Percentiles rank a stretch among this genome's conserved stretches.
Evolutionary conservation across 1,140 invertebrate genomes (phyloP).

Genomic region (Planococcus citri): DNA sequence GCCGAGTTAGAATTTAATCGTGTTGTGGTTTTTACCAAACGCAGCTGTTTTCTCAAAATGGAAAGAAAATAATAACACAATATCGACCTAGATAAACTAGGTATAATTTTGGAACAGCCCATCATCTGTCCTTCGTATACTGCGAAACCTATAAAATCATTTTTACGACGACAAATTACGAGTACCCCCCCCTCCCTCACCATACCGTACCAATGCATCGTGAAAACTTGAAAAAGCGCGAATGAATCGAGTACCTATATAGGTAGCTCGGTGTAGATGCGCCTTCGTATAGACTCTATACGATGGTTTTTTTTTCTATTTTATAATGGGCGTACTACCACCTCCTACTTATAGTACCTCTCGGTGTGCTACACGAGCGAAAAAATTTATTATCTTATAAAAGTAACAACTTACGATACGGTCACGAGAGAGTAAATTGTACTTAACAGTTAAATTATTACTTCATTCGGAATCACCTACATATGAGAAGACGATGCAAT

Average conservation of each 20-base stretch:
- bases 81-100: neutral
- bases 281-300: too few species aligned
- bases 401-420: neutral
- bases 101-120: neutral
- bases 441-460: conserved; percentile 1
- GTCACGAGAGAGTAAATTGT: conserved; percentile 3
- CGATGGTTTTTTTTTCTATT: neutral
- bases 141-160: neutral
- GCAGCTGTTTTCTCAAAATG: neutral
- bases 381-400: neutral
- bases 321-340: neutral
- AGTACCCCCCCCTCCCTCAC: too few species aligned
- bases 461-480: neutral
- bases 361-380: too few species aligned
- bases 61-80: neutral
- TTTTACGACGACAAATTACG: neutral
- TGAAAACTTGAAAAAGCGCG: too few species aligned
- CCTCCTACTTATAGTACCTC: too few species aligned
- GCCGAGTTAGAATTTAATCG: neutral
- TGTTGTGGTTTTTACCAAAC: neutral
- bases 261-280: too few species aligned
- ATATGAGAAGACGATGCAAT: neutral
- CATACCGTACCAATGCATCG: too few species aligned
- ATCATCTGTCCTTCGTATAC: too few species aligned
- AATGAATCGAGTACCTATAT: too few species aligned